A percentile compares a stretch with the other conserved stretches of the same genome.
Evolutionary conservation across 2,113 vertebrate genomes (phyloP).

Genomic region (Macaca nemestrina): DNA sequence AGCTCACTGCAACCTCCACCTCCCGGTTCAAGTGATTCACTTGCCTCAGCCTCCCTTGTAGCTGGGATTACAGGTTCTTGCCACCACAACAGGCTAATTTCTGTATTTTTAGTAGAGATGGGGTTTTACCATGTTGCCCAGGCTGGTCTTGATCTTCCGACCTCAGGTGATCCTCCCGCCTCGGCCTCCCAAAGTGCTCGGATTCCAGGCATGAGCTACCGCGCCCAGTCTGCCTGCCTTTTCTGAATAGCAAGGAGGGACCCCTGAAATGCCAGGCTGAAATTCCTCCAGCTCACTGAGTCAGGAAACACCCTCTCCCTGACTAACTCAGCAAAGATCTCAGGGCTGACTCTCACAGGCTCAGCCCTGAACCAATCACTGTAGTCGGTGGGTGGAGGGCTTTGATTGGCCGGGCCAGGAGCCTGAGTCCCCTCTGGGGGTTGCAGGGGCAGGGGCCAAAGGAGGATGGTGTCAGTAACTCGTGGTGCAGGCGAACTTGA

Average conservation of each 20-base stretch:
- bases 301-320: neutral
- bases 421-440: neutral
- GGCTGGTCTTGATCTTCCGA: neutral
- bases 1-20: neutral
- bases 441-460: neutral
- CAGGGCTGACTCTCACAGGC: neutral
- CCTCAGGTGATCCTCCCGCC: neutral
- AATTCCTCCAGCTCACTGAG: accelerated
- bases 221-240: neutral
- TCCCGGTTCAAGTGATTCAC: neutral
- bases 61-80: too few species aligned
- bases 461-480: neutral
- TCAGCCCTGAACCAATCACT: neutral
- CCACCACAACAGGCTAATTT: too few species aligned
- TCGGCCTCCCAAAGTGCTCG: neutral
- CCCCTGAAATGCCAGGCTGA: neutral
- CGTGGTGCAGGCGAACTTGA: too few species aligned
- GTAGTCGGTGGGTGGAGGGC: neutral
- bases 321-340: neutral
- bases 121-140: neutral
- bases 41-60: too few species aligned
- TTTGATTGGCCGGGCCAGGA: neutral
- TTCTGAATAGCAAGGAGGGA: neutral
- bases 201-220: neutral
- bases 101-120: neutral